Evolutionary conservation across 2,888 invertebrate species (phyloP), one percentile per base, ranked within the genome.

Genomic region (Cyrtodaria siliqua): DNA sequence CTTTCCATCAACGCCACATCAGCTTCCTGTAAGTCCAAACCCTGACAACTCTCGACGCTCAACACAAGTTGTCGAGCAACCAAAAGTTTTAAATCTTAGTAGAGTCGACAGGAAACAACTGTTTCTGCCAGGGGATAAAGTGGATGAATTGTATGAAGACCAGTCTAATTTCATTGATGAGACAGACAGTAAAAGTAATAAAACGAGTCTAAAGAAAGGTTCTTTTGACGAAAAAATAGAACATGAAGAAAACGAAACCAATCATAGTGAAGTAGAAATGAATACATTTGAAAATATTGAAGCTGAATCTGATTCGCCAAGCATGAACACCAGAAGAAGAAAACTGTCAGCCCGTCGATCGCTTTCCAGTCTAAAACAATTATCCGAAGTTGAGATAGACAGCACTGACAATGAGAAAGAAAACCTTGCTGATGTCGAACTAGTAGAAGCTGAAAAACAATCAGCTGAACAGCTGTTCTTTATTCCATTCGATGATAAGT

Each of bases 11-110:
- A 84, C 87, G 8, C 86, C 86, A 50, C 50, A 75, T 47, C 63
- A 76, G 23, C 80, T 90, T 6, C 90, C 89, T 23, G 79, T 72
- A 47, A 86, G 83, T 63, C 89, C 88, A 44, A 73, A 83, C 33
- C 81, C 84, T 12, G 79, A 87, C 20, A 56, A 73, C 18, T 86
- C 85, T 8, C 74, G 88, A 9, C 73, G 88, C 42, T 90, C 90
- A 27, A 90, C 90, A 0, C 89, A 88, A 63, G 71, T 87, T 16
- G 75, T 89, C 1, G 75, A 83, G 33, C 76, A 84, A 53, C 82
- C 85, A 6, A 81, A 77, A 63, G 71, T 84, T 14, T 24, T 86
- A 9, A 62, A 82, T 53, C 24, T 80, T 9, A 75, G 68, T 64
- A 57, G 40, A 20, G 38, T 66, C 12, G 74, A 74, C 14, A 72